Base-by-base conservation (phyloP, 1,140 invertebrate genomes). In the Halesus radiatus region DNA sequence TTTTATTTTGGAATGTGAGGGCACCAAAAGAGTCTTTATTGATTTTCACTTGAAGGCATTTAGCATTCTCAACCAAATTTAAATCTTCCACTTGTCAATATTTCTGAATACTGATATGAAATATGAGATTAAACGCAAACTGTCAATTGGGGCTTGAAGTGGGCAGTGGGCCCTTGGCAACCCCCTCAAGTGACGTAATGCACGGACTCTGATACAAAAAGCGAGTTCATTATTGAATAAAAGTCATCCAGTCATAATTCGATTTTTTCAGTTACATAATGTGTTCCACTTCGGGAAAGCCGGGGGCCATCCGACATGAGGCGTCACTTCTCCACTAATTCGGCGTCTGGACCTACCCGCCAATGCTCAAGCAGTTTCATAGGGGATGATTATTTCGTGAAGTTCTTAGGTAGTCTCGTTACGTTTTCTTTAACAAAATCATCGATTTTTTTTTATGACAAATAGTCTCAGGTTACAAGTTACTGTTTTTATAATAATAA, bases 211-310 rank as follows among this genome's bases (percentile, higher is more conserved):
- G 22, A 58, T 58, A 29, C 72, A 74, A 74, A 74, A 74, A 58
- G 53, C 23, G 37, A 53, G n/a, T 56, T 82, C 80, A 82, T 82
- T 45, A 45, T 45, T 82, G 54, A 80, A 83, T 80, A 80, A 83
- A 80, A 80, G 74, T 80, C 78, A 72, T 78, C 75, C 75, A 74
- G 74, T 20, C 45, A 83, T 83, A 83, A 83, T 75, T 83, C 76
- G 72, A 83, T 83, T 78, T 80, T 80, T 82, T 80, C 62, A 78
- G 81, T 81, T 78, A 81, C 80, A 79, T n/a, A n/a, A n/a, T 73
- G 76, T 79, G 77, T 77, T 72, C 15, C 66, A 76, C 52, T 80
- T 32, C 22, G 26, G 18, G 62, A 26, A 45, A 13, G 32, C 29
- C 64, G 22, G 50, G 53, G 66, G 72, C 20, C 32, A 18, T 22